phyloP scores from a whole-genome alignment of 2,113 vertebrate genomes.

The Rhadina sibilatrix region DNA sequence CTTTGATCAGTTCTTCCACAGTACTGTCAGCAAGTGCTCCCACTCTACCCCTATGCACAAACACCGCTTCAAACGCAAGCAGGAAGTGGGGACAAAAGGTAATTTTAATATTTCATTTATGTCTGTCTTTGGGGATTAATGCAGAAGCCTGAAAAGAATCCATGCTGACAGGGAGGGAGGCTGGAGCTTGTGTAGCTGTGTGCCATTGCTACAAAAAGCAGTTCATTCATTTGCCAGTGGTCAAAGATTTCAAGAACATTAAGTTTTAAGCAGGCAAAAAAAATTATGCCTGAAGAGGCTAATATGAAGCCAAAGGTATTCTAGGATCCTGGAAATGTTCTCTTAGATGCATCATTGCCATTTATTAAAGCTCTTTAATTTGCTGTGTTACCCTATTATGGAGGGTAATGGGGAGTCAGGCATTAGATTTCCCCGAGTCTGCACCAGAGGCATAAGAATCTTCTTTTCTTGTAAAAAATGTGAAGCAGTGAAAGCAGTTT shows the following conservation, averaged over 20 bases:
- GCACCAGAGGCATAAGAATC: slow-evolving; percentile 32
- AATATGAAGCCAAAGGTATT: slow-evolving; percentile 68
- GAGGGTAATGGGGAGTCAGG: slow-evolving; percentile 67
- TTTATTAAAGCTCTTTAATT: slow-evolving; percentile 75
- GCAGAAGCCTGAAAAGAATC: slow-evolving; percentile 56
- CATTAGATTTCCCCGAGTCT: slow-evolving; percentile 61
- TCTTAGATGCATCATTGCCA: slow-evolving; percentile 56
- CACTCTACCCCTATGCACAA: not conserved
- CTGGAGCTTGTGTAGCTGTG: not conserved
- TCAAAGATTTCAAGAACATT: slow-evolving; percentile 55
- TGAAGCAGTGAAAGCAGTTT: slow-evolving; percentile 60
- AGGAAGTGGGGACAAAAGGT: slow-evolving; percentile 44
- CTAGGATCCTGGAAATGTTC: slow-evolving; percentile 67
- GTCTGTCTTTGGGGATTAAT: slow-evolving; percentile 44
- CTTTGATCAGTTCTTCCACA: slow-evolving; percentile 48
- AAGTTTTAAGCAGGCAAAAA: slow-evolving; percentile 63
- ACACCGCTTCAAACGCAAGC: not conserved
- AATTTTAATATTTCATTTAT: slow-evolving; percentile 72
- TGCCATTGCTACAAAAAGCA: slow-evolving; percentile 16
- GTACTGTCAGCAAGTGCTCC: not conserved
- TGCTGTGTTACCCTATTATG: slow-evolving; percentile 61
- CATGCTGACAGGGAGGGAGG: not conserved
- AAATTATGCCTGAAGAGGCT: slow-evolving; percentile 55
- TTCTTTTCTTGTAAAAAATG: slow-evolving; percentile 66
- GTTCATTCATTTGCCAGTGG: slow-evolving; percentile 37